Evolutionary conservation across 2,797 vertebrate genomes (phyloP).

Genomic region (Amblyraja radiata): DNA sequence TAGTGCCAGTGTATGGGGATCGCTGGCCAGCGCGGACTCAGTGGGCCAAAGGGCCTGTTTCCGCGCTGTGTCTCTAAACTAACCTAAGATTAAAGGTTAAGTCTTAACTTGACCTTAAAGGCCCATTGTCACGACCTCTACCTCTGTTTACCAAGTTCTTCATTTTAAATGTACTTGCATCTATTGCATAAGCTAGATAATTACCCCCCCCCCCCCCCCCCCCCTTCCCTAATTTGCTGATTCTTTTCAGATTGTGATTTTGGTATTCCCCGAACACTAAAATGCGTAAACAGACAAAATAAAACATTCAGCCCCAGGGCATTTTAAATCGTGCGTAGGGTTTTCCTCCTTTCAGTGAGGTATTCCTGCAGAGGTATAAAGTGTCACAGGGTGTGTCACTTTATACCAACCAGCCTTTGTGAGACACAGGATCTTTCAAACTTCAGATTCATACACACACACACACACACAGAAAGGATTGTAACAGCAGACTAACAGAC

Average conservation of each 20-base stretch:
- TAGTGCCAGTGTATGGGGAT: too few species aligned
- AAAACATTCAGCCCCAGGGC: not conserved
- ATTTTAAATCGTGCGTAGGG: not conserved
- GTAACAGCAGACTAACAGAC: not conserved
- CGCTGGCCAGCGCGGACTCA: too few species aligned
- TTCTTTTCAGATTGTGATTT: not conserved
- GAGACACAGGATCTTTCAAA: slow-evolving; percentile 21
- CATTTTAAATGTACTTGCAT: not conserved
- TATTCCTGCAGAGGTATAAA: slow-evolving; percentile 4
- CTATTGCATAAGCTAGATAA: not conserved
- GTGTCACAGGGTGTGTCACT: slow-evolving; percentile 9
- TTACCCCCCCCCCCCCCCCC: too few species aligned
- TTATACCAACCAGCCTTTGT: not conserved
- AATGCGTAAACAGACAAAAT: not conserved
- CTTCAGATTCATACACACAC: not conserved
- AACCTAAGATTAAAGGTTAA: too few species aligned
- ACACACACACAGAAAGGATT: not conserved
- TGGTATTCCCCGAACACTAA: not conserved
- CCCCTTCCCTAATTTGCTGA: not conserved
- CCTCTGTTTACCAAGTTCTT: not conserved
- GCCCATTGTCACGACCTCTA: too few species aligned
- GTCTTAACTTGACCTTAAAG: too few species aligned
- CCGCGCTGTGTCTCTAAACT: too few species aligned
- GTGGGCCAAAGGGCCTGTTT: too few species aligned
- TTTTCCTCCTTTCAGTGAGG: not conserved